These are phyloP conservation scores for Lepidurus couesii DNA, from an alignment of 1,140 invertebrate species.

Conservation along the genomic window DNA sequence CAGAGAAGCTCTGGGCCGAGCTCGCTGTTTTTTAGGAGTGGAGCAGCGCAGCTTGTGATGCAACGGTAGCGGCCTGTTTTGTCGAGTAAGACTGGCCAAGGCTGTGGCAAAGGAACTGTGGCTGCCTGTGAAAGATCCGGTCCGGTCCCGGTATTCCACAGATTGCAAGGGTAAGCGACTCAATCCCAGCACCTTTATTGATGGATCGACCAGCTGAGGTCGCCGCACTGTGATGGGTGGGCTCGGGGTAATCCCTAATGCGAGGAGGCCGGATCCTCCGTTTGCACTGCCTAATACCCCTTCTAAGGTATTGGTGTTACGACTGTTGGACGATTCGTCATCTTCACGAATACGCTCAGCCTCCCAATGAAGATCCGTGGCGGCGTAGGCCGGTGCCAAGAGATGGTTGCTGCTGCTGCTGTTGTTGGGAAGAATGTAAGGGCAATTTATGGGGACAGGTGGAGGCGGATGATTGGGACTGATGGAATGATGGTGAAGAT, in stretches of 20 bases:
- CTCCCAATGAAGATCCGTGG: not conserved
- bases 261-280: constrained; percentile 26
- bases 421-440: not conserved
- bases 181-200: not conserved
- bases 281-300: constrained; percentile 21
- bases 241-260: constrained; percentile 28
- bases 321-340: constrained; percentile 35
- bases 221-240: constrained; percentile 16
- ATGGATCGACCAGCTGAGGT: constrained; percentile 24
- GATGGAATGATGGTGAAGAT: constrained; percentile 13
- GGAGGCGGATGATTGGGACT: not conserved
- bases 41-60: not conserved
- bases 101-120: constrained; percentile 27
- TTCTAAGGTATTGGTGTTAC: constrained; percentile 35
- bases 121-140: constrained; percentile 35
- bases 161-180: constrained; percentile 1
- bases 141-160: not conserved
- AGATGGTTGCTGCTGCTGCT: not conserved
- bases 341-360: constrained; percentile 27
- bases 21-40: not conserved
- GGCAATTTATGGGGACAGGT: not conserved
- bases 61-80: not conserved
- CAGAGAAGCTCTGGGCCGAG: not conserved
- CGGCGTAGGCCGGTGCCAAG: not conserved
- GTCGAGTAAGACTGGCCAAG: constrained; percentile 13